Evolutionary conservation across 2,888 invertebrate species (phyloP), one percentile per base, ranked within the genome.

Genomic region (Xanthorhoe spadicearia): DNA sequence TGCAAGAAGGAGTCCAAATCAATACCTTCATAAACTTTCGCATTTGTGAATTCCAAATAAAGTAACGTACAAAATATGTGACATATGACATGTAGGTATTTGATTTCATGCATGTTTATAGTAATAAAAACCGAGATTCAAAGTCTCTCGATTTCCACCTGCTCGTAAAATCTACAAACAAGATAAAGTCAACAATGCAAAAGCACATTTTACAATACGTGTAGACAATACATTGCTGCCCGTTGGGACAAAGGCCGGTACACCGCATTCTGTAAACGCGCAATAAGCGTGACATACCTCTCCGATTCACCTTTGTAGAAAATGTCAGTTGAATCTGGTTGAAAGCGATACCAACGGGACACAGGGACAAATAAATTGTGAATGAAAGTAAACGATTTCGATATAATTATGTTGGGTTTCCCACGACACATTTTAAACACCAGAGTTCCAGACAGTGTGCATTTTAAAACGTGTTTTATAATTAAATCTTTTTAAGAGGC

Each of bases 261-360:
- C 18, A 35, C 53, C 46, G 19, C 38, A 51, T 63, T 69, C 18
- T 35, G 51, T 53, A 46, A 64, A 54, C 54, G 63, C 71, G 82
- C 82, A 82, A 81, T 83, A 84, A 75, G 79, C 74, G 76, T 78
- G 80, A 83, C 78, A 77, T 74, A 78, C 78, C 79, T 78, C 73
- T 75, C 79, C 80, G 82, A 84, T 83, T 83, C 84, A 84, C 82
- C 85, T 84, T 84, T 80, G 81, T 82, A 74, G 71, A 73, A n/a
- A 77, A 80, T 79, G 82, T 75, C 77, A 78, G 78, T 71, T 84
- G 83, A 82, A 81, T 84, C 73, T 75, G 76, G 78, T 74, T 85
- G 83, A 84, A 84, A 82, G 81, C 77, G 77, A 83, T 82, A 77
- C 65, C 74, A 64, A 32, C 35, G 66, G 32, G 77, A 82, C 81